Conservation (phyloP, 1,140 invertebrate genomes). For the Aphelenchoides besseyi region DNA sequence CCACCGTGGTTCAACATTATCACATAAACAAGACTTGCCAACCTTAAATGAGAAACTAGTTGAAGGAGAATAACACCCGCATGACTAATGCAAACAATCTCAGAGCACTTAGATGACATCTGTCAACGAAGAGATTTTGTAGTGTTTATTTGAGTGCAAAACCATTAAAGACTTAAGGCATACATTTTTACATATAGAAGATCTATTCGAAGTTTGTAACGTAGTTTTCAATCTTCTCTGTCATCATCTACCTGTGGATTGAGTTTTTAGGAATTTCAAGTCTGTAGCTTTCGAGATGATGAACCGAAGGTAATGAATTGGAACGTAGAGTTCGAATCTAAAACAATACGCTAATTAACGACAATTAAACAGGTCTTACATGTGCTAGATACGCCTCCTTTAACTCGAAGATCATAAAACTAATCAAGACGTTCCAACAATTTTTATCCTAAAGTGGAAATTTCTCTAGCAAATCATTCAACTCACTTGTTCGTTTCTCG, state of each 20-base stretch:
- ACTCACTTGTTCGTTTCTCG: slow-evolving; percentile 49
- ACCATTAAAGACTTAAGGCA: too few species aligned
- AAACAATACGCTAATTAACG: slow-evolving; percentile 9
- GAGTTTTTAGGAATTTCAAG: slow-evolving; percentile 36
- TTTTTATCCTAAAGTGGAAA: slow-evolving; percentile 27
- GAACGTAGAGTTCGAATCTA: slow-evolving; percentile 52
- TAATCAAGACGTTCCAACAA: slow-evolving; percentile 33
- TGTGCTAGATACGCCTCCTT: slow-evolving; percentile 61
- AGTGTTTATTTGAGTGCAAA: too few species aligned
- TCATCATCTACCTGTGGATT: neutral
- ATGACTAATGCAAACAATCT: too few species aligned
- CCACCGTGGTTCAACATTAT: too few species aligned
- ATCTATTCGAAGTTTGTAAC: too few species aligned
- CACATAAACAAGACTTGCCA: too few species aligned
- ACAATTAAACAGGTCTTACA: slow-evolving; percentile 31
- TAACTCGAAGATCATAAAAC: slow-evolving; percentile 50
- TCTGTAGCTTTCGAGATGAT: slow-evolving; percentile 47
- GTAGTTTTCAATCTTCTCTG: neutral
- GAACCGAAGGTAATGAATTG: slow-evolving; percentile 49
- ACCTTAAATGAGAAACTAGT: too few species aligned
- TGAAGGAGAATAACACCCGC: too few species aligned
- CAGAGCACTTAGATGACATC: neutral
- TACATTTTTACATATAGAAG: too few species aligned
- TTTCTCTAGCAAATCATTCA: neutral
- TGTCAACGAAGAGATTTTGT: too few species aligned